Base-by-base conservation (phyloP, 2,888 invertebrate genomes). In the Orgyia antiqua region DNA sequence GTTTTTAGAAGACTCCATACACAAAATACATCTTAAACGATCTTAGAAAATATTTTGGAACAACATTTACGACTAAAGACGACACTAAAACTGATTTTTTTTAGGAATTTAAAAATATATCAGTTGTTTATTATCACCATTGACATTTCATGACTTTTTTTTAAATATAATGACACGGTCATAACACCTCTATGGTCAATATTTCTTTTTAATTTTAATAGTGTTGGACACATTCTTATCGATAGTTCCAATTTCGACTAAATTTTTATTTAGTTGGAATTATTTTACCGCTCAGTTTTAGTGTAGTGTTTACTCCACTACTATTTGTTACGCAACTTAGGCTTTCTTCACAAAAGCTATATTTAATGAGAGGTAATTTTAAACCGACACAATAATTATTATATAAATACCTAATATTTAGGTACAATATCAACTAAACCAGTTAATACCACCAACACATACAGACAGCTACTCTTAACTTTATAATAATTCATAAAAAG, bases 311-410 rank as follows among this genome's bases (percentile, higher is more conserved):
- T 69, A 69, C 55, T 62, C 58, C 65, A 71, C 83, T 83, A 83
- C 79, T 70, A 66, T 77, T 77, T 84, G 68, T 83, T 83, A 83
- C 83, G 86, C 86, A 86, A 86, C 68, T 68, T 27, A 82, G 73
- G 69, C 54, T 55, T 65, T 75, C 67, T 56, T 72, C 83, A 86
- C 86, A 80, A 77, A 84, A 86, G 84, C 86, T 77, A 77, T 76
- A n/a, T n/a, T n/a, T n/a, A n/a, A n/a, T n/a, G n/a, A 82, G 82
- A 83, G 79, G 82, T 82, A 83, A 78, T 74, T 58, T 78, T 74
- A 77, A 80, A 82, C 72, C 71, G 82, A 82, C 83, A 82, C 77
- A 82, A 80, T 82, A 78, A 79, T 71, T 80, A 80, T 62, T 74
- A 83, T 79, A 80, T 77, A 79, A 76, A 78, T 74, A 83, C 74